Evolutionary conservation across 2,888 invertebrate species (phyloP), one percentile per base, ranked within the genome.

Genomic region (Prosapia bicincta): DNA sequence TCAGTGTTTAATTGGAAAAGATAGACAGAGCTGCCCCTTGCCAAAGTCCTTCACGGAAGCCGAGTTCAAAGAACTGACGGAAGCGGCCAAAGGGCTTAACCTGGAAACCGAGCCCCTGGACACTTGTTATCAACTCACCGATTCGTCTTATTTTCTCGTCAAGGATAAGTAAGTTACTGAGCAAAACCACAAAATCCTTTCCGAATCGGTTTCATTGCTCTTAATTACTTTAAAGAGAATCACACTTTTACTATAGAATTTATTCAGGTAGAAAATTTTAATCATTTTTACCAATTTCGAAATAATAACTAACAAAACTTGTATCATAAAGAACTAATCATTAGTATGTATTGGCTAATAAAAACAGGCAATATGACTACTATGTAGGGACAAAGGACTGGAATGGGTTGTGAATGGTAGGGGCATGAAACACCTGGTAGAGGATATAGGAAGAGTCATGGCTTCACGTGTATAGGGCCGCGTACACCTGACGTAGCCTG

Each of bases 1-100:
- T 54, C 78, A 83, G 83, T 82, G 82, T 77, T 78, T 83, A 23
- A 81, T 83, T 66, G 83, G 83, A 10, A 82, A 83, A 69, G 81
- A 82, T 74, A 80, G 81, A 71, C 80, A 79, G 28, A 80, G 81
- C 6, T 80, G 82, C 20, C 82, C 82, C 1, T 78, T 82, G 15
- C 83, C 83, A 1, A 78, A 69, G 2, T 71, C 78, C 13, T 71
- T 80, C n/a, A 72, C 75, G 0, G 76, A 78, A 32, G 79, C 79
- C n/a, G 79, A 79, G n/a, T 81, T 80, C 76, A 79, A 80, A 6
- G 76, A 79, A 24, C 74, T 82, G 38, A 77, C 79, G 65, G 77
- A 80, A 13, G 77, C 80, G 9, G 80, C 81, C 23, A 78, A 72
- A 72, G 81, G 81, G 30, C 76, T 81, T 71, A 81, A 78, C 7